Evolutionary conservation across 2,113 vertebrate genomes (phyloP), one percentile per base, ranked within the genome.

Genomic region (Pachyramphus minor): DNA sequence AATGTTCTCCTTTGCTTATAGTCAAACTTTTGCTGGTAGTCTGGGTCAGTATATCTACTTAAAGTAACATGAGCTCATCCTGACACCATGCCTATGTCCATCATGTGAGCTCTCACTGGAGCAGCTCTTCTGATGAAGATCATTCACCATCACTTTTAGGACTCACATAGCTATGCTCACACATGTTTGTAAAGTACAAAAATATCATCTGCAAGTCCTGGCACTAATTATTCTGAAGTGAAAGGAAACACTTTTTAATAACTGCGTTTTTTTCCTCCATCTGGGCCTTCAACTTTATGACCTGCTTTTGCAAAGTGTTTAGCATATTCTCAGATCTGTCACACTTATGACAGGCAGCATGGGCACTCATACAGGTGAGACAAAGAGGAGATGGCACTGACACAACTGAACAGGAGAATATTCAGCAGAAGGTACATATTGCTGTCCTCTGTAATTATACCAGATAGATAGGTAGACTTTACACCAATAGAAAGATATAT

Each of bases 191-290:
- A 59, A 90, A 86, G 68, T 18, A 92, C 16, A 8, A 84, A 95
- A 86, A 92, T 74, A 92, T 66, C 23, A 69, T 55, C 73, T 92
- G 22, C 59, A 90, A 78, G 60, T 63, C 56, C 52, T 63, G 56
- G 41, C 59, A 74, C 44, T 55, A 35, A 84, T 49, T 3, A 66
- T 55, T 64, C 74, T 86, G 58, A 60, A 87, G 44, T 76, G 84
- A 83, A 94, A 96, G 44, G 86, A 92, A 89, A 69, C 78, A 78
- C 76, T 84, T 93, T 75, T 77, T 73, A 96, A 44, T 59, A 84
- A 56, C 18, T 62, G 37, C 5, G 45, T 79, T 66, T 89, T 63
- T 39, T 23, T 9, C 28, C 31, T 58, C 81, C 76, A 44, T 87
- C 44, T 78, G 66, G 68, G 35, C 52, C 63, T 49, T 19, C 9